phyloP scores from a whole-genome alignment of 92 coral and sea anemone genomes.

The Chrysogorgia sp. region DNA sequence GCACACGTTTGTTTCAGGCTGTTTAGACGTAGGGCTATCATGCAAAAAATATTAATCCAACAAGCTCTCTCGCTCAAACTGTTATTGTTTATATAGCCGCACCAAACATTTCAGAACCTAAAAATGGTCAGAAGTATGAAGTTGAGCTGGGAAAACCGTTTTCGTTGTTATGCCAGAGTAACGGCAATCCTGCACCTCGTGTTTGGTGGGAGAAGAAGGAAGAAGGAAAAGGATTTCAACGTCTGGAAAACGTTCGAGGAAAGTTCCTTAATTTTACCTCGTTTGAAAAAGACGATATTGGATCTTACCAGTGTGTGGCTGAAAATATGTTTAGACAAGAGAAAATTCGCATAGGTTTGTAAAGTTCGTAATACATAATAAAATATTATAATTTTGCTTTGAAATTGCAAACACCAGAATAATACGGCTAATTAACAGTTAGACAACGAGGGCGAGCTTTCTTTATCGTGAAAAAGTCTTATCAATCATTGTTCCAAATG shows the following conservation, averaged over 20 bases:
- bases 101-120: conserved; percentile 12
- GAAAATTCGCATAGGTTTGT: conserved; percentile 9
- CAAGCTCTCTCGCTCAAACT: background rate
- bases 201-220: conserved; percentile 66
- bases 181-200: conserved; percentile 75
- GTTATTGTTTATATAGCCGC: conserved; percentile 44
- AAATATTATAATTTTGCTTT: background rate
- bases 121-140: too few species aligned
- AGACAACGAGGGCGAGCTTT: too few species aligned
- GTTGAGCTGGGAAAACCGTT: conserved; percentile 18
- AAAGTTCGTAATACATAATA: background rate
- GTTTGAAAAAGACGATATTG: conserved; percentile 43
- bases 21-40: background rate
- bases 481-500: too few species aligned
- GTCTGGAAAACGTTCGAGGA: background rate
- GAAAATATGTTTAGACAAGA: conserved; percentile 35
- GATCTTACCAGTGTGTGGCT: conserved; percentile 73
- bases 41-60: background rate
- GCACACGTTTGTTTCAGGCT: too few species aligned
- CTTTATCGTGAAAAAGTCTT: too few species aligned
- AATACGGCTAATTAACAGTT: too few species aligned
- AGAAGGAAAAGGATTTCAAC: conserved; percentile 9
- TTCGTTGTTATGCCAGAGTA: conserved; percentile 54
- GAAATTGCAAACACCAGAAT: too few species aligned
- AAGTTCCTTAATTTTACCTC: conserved; percentile 27